Evolutionary conservation across 2,113 vertebrate species (phyloP).

Genomic region (Mirounga angustirostris): DNA sequence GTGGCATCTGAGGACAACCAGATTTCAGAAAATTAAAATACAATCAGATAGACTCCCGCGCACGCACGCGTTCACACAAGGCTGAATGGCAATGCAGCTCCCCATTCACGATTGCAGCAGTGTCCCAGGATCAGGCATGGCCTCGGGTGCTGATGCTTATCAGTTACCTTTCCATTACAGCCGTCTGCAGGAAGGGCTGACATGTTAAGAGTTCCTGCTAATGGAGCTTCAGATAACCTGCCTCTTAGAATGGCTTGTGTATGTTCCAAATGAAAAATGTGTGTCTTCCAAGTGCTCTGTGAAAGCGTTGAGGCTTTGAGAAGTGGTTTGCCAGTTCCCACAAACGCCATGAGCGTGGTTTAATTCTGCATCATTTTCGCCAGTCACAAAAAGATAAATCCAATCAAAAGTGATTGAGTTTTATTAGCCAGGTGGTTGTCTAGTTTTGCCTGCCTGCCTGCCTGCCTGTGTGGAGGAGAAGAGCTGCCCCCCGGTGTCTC

Average conservation of each 20-base stretch:
- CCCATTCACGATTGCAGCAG: not conserved
- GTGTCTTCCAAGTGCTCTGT: not conserved
- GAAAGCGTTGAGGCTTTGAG: not conserved
- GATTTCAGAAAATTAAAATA: slow-evolving; percentile 41
- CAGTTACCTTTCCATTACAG: slow-evolving; percentile 18
- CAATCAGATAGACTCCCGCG: not conserved
- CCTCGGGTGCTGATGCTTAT: not conserved
- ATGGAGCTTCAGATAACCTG: slow-evolving; percentile 48
- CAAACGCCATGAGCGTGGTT: not conserved
- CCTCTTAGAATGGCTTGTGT: not conserved
- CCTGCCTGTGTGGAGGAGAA: not conserved
- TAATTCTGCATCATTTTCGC: not conserved
- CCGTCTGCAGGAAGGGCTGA: not conserved
- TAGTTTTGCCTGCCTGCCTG: not conserved
- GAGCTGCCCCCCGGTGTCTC: not conserved
- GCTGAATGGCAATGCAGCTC: not conserved
- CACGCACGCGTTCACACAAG: not conserved
- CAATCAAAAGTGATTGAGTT: not conserved
- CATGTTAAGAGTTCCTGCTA: not conserved
- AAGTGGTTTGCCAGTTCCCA: not conserved
- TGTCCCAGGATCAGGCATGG: not conserved
- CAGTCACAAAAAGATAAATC: slow-evolving; percentile 33
- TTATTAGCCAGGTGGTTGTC: not conserved
- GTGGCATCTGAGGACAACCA: not conserved
- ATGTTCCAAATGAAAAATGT: slow-evolving; percentile 48